phyloP scores from a whole-genome alignment of 2,888 invertebrate genomes.

The Dicranocentrus wangi region DNA sequence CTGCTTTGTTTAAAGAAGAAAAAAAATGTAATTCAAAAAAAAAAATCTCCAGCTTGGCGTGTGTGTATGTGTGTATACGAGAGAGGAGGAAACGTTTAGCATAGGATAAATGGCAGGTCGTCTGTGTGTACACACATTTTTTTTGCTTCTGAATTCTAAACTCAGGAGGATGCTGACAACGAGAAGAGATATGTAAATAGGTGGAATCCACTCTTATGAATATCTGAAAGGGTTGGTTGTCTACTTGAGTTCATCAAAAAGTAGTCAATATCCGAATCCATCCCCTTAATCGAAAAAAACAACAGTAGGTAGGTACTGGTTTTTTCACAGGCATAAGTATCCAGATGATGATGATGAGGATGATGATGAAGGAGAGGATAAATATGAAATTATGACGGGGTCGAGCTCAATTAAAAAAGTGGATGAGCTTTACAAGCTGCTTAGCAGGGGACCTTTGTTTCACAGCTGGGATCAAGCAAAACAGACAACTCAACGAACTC shows the following conservation, averaged over 20 bases:
- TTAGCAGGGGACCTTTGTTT: conserved; percentile 72
- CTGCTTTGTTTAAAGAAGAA: background rate
- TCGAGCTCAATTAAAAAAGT: conserved; percentile 71
- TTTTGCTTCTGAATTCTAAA: conserved; percentile 4
- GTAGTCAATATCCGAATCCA: too few relatives aligned
- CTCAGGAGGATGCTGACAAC: conserved; percentile 41
- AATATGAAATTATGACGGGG: conserved; percentile 67
- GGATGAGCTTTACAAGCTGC: conserved; percentile 63
- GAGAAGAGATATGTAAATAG: conserved; percentile 8
- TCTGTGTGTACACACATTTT: background rate
- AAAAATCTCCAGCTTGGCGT: too few relatives aligned
- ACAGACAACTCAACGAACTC: conserved; percentile 33
- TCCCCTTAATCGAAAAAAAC: too few relatives aligned
- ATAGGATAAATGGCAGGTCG: conserved; percentile 40
- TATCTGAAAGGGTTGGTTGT: background rate
- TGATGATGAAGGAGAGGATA: conserved; percentile 9
- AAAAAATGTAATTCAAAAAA: conserved; percentile 3
- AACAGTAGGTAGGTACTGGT: too few relatives aligned
- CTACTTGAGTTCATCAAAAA: conserved; percentile 6
- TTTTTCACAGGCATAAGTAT: too few relatives aligned
- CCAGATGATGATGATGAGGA: background rate
- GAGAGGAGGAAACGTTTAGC: conserved; percentile 5
- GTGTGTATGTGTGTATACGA: background rate
- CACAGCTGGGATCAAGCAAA: conserved; percentile 65
- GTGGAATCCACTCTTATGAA: background rate